A percentile compares a stretch with the other conserved stretches of the same genome.
Conservation (phyloP, 2,888 invertebrate genomes). For the Apamea crenata region DNA sequence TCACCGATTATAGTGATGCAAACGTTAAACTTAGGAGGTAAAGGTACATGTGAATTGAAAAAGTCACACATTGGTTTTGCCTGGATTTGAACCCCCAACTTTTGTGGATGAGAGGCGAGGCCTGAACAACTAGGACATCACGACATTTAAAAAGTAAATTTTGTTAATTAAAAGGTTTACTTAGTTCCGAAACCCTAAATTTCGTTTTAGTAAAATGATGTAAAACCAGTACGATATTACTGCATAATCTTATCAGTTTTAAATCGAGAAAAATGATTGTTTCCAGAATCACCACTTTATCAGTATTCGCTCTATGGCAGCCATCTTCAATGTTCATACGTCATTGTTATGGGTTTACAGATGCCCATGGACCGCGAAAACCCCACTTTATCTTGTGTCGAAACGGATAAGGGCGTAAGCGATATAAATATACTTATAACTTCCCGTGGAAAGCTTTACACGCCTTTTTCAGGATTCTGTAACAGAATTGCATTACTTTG, state of each 20-base stretch:
- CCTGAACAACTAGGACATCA: too few species aligned
- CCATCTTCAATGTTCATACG: conserved; percentile 14
- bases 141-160: too few species aligned
- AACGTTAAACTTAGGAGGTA: too few species aligned
- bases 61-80: too few species aligned
- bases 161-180: too few species aligned
- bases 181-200: background rate
- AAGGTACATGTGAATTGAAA: too few species aligned
- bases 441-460: background rate
- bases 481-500: background rate
- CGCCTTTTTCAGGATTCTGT: background rate
- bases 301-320: background rate
- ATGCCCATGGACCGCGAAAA: conserved; percentile 27
- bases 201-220: background rate
- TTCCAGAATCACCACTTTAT: conserved; percentile 16
- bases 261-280: background rate
- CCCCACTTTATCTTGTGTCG: conserved; percentile 39
- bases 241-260: background rate
- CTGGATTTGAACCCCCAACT: too few species aligned
- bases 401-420: conserved; percentile 21
- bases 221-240: background rate
- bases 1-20: too few species aligned
- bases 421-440: conserved; percentile 20
- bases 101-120: too few species aligned
- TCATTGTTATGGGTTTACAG: conserved; percentile 27